These are phyloP conservation scores for Lycophotia porphyrea DNA, from an alignment of 2,888 invertebrate genomes.

Conservation along the genomic window DNA sequence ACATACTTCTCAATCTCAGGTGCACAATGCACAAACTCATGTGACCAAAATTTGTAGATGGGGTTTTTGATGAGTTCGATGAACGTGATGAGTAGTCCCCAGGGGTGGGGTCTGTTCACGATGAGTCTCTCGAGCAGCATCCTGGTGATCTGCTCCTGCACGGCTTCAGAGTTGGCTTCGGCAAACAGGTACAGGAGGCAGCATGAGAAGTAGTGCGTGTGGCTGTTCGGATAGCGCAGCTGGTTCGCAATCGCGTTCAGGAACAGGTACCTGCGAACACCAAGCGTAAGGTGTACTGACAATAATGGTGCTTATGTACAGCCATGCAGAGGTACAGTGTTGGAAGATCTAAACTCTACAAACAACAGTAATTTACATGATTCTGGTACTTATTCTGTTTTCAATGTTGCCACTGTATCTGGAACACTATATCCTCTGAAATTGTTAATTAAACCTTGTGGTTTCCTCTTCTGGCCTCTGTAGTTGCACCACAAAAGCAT, in stretches of 20 bases:
- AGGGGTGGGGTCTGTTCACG: constrained; percentile 99
- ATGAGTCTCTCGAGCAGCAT: constrained; percentile 99
- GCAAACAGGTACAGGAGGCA: constrained; percentile 98
- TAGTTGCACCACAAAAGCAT: neutral
- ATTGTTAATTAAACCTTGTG: neutral
- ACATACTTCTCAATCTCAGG: constrained; percentile 99
- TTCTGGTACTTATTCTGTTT: neutral
- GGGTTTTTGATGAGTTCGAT: constrained; percentile 99
- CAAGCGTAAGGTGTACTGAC: constrained; percentile 5
- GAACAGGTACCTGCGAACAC: constrained; percentile 94
- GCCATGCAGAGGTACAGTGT: neutral
- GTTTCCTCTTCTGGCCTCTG: neutral
- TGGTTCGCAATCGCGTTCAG: constrained; percentile 99
- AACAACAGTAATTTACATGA: constrained; percentile 1
- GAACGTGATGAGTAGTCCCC: constrained; percentile 99
- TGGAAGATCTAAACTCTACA: neutral
- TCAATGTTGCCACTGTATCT: neutral
- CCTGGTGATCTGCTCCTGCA: constrained; percentile 99
- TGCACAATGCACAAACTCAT: constrained; percentile 99
- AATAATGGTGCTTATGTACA: neutral
- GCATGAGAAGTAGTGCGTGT: constrained; percentile 99
- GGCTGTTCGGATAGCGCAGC: constrained; percentile 99
- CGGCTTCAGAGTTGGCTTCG: constrained; percentile 98
- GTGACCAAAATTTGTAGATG: constrained; percentile 99
- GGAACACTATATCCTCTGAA: constrained; percentile 1